Evolutionary conservation across 2,797 vertebrate species (phyloP).

Genomic region (Xenentodon cancila): DNA sequence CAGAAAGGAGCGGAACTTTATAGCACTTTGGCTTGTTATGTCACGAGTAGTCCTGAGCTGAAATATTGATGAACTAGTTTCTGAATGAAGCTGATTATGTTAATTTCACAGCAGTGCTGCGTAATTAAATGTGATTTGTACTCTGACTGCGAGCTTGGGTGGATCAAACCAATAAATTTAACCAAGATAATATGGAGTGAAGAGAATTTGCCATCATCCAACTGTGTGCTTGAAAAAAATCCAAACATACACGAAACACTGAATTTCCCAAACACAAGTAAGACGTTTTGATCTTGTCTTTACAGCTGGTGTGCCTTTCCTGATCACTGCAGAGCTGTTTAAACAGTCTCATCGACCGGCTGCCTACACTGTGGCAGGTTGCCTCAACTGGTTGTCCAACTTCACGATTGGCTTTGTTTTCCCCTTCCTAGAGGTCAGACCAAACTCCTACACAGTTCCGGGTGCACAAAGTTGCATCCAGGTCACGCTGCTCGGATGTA

Average conservation of each 20-base stretch:
- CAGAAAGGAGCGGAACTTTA: conserved; percentile 35
- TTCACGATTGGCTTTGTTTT: conserved; percentile 91
- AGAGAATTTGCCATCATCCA: not conserved
- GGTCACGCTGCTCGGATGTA: no score
- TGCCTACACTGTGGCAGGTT: conserved; percentile 88
- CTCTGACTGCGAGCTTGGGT: conserved; percentile 35
- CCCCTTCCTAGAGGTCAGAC: conserved; percentile 90
- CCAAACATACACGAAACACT: not conserved
- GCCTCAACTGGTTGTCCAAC: conserved; percentile 93
- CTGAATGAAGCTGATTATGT: conserved; percentile 45
- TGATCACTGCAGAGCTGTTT: conserved; percentile 92
- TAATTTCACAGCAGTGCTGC: conserved; percentile 47
- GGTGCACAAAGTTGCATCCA: no score
- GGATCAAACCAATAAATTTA: conserved; percentile 24
- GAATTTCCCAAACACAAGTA: no score
- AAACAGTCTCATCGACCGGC: conserved; percentile 89
- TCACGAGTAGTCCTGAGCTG: conserved; percentile 52
- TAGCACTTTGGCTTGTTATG: conserved; percentile 31
- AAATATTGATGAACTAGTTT: conserved; percentile 60
- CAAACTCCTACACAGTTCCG: not conserved
- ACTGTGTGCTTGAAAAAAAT: conserved; percentile 5
- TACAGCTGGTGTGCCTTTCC: conserved; percentile 88
- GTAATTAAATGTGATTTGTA: conserved; percentile 49
- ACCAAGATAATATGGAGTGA: not conserved
- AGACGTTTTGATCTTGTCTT: conserved; percentile 1